phyloP scores from a whole-genome alignment of 2,113 vertebrate species.

The Cromileptes altivelis region DNA sequence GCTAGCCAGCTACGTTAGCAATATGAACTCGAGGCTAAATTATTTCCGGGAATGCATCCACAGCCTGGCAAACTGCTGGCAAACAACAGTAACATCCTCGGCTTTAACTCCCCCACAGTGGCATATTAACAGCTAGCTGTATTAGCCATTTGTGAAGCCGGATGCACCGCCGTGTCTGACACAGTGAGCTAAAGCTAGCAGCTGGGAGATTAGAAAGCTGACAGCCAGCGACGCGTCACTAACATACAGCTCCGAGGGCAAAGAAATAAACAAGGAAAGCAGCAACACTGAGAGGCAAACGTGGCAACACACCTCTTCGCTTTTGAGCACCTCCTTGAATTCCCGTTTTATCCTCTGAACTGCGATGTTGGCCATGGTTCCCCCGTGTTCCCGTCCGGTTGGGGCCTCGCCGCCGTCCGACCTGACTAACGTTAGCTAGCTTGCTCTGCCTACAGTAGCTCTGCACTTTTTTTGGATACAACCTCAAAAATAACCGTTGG shows the following conservation, averaged over 20 bases:
- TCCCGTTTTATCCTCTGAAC: constrained; percentile 99
- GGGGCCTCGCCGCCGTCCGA: constrained; percentile 82
- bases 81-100: neutral
- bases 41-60: rapidly evolving
- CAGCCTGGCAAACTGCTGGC: neutral
- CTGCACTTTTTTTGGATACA: constrained; percentile 64
- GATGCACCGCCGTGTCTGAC: neutral
- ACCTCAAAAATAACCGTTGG: constrained; percentile 55
- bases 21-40: neutral
- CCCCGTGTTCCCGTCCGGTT: constrained; percentile 77
- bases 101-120: neutral
- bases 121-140: neutral
- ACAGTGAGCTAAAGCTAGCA: constrained; percentile 67
- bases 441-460: constrained; percentile 51
- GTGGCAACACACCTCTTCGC: constrained; percentile 92
- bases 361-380: constrained; percentile 97
- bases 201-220: constrained; percentile 51
- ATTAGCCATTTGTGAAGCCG: neutral
- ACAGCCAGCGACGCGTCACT: constrained; percentile 66
- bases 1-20: constrained; percentile 16
- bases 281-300: neutral
- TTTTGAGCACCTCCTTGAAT: constrained; percentile 99
- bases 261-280: constrained; percentile 10
- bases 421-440: constrained; percentile 65
- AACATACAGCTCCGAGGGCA: constrained; percentile 12